Evolutionary conservation across 2,888 invertebrate species (phyloP), one percentile per base, ranked within the genome.

Genomic region (Aporophyla lueneburgensis): DNA sequence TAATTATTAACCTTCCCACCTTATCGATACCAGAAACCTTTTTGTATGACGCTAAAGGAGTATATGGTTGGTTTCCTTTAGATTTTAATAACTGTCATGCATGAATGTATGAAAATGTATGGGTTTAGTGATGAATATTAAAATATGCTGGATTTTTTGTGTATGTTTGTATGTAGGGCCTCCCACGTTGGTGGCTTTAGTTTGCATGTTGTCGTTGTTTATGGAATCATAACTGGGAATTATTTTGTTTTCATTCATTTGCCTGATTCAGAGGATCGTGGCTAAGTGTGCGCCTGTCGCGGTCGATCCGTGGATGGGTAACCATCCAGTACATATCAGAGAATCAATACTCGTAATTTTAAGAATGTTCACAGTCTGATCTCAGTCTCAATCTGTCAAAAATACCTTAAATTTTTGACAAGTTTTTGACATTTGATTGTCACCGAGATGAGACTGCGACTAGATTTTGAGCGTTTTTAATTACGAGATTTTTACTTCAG

Each of bases 51-150:
- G 68, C 5, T 74, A 71, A 61, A 80, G 59, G 63, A 80, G 33
- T 54, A 40, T 68, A 84, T 71, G 77, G 77, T 81, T 83, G 73
- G 51, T 67, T 84, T 78, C 73, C 77, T 74, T 27, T 84, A 33
- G 43, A 81, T 70, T 80, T 65, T 76, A 84, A 80, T 77, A 84
- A 74, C 78, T 84, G 81, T 69, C 84, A 77, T 83, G 81, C 59
- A 83, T 83, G 54, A 71, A 83, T 84, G 83, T 83, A 83, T 83
- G 80, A 76, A 82, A 82, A 75, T 78, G 66, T 71, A 84, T 71
- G 71, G 51, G 63, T 71, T 84, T 76, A 70, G 51, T 81, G 63
- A 83, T 83, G 84, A 83, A 84, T 83, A 76, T 71, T 77, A 74
- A 83, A 80, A 84, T 83, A 51, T 74, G 71, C 71, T 56, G 4